Evolutionary conservation across 2,888 invertebrate species (phyloP).

Genomic region (Trachelus stipa): DNA sequence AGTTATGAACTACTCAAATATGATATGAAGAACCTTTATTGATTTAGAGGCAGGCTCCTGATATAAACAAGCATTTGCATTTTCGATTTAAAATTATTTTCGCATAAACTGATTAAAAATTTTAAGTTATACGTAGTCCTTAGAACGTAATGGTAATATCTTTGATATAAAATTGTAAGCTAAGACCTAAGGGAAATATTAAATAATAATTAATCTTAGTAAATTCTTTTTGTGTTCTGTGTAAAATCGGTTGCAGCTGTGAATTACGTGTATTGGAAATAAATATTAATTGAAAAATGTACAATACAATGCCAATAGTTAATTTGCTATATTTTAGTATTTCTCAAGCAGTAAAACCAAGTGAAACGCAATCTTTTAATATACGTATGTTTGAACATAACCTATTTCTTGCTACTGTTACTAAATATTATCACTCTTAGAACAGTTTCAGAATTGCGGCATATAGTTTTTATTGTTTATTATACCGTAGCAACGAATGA

Average conservation of each 20-base stretch:
- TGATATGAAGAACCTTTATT: not conserved
- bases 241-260: not conserved
- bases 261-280: not conserved
- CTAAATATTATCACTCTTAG: not conserved
- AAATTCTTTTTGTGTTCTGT: not conserved
- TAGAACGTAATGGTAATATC: not conserved
- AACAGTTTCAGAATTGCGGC: not conserved
- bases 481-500: not conserved
- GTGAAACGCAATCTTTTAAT: no score
- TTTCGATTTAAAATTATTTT: not conserved
- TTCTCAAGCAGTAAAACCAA: not conserved
- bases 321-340: not conserved
- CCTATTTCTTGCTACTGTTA: not conserved
- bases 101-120: not conserved
- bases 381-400: not conserved
- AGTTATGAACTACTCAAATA: not conserved
- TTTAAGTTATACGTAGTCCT: not conserved
- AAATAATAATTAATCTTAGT: not conserved
- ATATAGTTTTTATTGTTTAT: not conserved
- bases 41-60: not conserved
- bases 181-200: not conserved
- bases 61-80: not conserved
- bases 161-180: not conserved
- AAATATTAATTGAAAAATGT: conserved; percentile 3
- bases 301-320: not conserved